Conservation (phyloP, 2,888 invertebrate species). For the Latheticus oryzae region DNA sequence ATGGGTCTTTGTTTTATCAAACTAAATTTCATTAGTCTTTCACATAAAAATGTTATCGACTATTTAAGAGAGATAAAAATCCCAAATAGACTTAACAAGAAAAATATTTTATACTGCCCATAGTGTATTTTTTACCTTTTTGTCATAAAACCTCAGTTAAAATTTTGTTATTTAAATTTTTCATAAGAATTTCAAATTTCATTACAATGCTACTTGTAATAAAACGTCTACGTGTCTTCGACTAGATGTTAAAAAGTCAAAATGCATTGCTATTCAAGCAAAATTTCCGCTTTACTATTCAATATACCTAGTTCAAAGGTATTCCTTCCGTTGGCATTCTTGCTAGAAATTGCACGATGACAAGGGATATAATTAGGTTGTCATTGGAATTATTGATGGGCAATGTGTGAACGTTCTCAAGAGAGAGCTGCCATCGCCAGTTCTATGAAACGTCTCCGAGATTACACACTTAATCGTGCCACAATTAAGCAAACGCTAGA, state of each 20-base stretch:
- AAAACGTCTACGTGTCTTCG: constrained; percentile 8
- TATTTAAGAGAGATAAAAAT: no score
- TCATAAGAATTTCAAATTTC: constrained; percentile 16
- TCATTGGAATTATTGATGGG: constrained; percentile 32
- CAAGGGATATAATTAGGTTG: constrained; percentile 27
- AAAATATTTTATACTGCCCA: no score
- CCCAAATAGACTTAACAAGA: no score
- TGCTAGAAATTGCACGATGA: constrained; percentile 16
- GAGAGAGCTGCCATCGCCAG: constrained; percentile 21
- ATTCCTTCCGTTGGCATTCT: constrained; percentile 2
- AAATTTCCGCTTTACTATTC: constrained; percentile 5
- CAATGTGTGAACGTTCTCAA: constrained; percentile 17
- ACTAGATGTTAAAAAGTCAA: constrained; percentile 1
- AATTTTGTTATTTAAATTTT: constrained; percentile 12
- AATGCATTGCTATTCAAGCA: constrained; percentile 5
- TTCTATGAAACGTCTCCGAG: constrained; percentile 26
- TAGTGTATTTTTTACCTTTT: constrained; percentile 14
- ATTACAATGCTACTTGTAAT: constrained; percentile 11
- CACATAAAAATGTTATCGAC: no score
- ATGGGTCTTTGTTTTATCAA: no score
- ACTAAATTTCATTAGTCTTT: no score
- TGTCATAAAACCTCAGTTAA: constrained; percentile 7
- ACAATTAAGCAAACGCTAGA: constrained; percentile 32
- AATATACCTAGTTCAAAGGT: constrained; percentile 9
- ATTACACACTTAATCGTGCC: constrained; percentile 31